Percentiles rank a stretch among this genome's conserved stretches.
phyloP scores from a whole-genome alignment of 2,113 vertebrate genomes.

The Xenopus laevis region DNA sequence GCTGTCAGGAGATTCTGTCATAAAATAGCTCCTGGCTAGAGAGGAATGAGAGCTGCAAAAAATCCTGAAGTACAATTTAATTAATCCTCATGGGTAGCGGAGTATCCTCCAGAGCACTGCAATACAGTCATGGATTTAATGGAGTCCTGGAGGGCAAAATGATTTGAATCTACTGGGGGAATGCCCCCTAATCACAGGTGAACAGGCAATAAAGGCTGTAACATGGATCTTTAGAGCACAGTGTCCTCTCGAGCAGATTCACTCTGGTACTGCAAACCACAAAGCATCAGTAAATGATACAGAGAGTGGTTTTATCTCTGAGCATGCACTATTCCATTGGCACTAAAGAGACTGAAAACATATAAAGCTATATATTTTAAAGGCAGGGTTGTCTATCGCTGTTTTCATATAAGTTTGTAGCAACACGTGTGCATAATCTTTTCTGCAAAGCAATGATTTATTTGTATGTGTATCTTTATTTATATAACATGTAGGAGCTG shows the following conservation, averaged over 20 bases:
- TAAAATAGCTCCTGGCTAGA: constrained; percentile 1
- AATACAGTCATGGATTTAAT: neutral
- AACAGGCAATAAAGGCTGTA: neutral
- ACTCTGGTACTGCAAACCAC: neutral
- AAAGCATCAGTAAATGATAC: neutral
- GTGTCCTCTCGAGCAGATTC: neutral
- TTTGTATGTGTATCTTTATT: too few species aligned
- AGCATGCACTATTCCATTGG: too few species aligned
- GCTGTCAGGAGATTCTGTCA: neutral
- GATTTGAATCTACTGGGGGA: neutral
- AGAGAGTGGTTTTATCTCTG: too few species aligned
- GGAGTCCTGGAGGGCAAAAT: neutral
- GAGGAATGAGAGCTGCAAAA: neutral
- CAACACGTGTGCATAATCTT: too few species aligned
- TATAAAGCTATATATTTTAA: too few species aligned
- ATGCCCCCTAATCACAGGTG: neutral
- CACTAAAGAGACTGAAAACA: too few species aligned
- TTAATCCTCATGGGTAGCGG: neutral
- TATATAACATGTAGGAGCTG: too few species aligned
- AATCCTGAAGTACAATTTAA: neutral
- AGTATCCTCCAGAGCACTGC: neutral
- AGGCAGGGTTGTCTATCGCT: too few species aligned
- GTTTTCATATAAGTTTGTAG: too few species aligned
- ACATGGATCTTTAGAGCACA: neutral
- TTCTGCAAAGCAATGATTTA: too few species aligned